A percentile compares a stretch with the other conserved stretches of the same genome.
These are phyloP conservation scores for Neria commutata DNA, from an alignment of 2,888 invertebrate species.

Conservation along the genomic window DNA sequence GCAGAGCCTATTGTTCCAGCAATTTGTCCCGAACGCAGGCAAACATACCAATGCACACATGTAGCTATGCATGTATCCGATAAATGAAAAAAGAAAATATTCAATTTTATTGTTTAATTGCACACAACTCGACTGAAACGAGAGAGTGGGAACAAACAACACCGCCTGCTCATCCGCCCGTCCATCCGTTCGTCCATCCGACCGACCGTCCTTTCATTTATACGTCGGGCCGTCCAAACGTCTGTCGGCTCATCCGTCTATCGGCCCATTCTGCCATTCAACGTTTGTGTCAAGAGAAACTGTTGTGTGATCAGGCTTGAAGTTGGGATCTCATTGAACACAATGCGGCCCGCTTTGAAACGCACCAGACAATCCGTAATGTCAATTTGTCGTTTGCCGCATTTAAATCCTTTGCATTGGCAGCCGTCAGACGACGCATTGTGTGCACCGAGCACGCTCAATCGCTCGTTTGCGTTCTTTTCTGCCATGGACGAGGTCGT, in stretches of 20 bases:
- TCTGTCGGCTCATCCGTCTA: too few relatives aligned
- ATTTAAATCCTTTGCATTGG: not conserved
- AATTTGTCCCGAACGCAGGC: conserved; percentile 15
- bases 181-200: too few relatives aligned
- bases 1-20: conserved; percentile 4
- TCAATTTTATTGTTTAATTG: conserved; percentile 18
- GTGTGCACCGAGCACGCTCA: not conserved
- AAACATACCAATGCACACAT: not conserved
- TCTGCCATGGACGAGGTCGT: not conserved
- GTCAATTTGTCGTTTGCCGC: conserved; percentile 17
- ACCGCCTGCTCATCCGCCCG: too few relatives aligned
- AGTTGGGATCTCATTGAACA: not conserved
- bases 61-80: not conserved
- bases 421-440: not conserved
- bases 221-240: too few relatives aligned
- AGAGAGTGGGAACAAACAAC: conserved; percentile 6
- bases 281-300: not conserved
- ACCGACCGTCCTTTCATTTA: too few relatives aligned
- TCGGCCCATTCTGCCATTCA: too few relatives aligned
- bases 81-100: not conserved
- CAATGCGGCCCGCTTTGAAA: not conserved
- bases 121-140: not conserved
- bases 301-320: not conserved
- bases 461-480: not conserved
- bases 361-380: not conserved